A percentile compares a stretch with the other conserved stretches of the same genome.
These are phyloP conservation scores for Delia radicum DNA, from an alignment of 1,140 invertebrate genomes.

Conservation along the genomic window DNA sequence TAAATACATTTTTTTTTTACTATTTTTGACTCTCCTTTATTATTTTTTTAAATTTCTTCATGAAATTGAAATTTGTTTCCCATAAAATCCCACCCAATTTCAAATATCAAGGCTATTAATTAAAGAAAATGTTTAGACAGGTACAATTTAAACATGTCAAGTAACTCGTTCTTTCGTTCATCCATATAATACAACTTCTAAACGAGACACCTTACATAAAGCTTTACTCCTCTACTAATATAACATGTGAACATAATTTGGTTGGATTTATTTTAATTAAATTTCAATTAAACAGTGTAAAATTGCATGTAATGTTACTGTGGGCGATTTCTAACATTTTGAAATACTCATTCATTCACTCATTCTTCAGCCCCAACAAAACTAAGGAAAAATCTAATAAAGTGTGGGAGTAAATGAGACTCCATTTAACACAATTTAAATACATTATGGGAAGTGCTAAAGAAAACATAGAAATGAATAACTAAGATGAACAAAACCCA, in stretches of 20 bases:
- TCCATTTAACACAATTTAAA: neutral
- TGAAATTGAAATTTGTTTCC: too few relatives aligned
- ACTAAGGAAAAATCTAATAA: neutral
- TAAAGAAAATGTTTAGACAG: too few relatives aligned
- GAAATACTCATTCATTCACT: neutral
- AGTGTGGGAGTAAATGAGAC: constrained; percentile 15
- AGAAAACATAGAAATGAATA: neutral
- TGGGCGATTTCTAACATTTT: neutral
- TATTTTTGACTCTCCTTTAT: too few relatives aligned
- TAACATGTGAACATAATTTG: neutral
- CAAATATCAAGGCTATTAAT: too few relatives aligned
- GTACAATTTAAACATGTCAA: too few relatives aligned
- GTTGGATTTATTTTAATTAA: constrained; percentile 1
- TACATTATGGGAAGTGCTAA: neutral
- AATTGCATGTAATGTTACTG: neutral
- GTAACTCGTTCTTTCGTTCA: too few relatives aligned
- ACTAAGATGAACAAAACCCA: neutral
- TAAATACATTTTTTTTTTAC: too few relatives aligned
- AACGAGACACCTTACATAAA: too few relatives aligned
- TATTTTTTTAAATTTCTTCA: too few relatives aligned
- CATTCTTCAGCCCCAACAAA: neutral
- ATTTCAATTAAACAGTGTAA: neutral
- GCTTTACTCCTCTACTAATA: too few relatives aligned
- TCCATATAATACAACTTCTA: too few relatives aligned
- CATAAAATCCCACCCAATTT: too few relatives aligned